Percentiles rank a stretch among this genome's conserved stretches.
phyloP scores from a whole-genome alignment of 2,113 vertebrate species.

The Neolamprologus sp. region DNA sequence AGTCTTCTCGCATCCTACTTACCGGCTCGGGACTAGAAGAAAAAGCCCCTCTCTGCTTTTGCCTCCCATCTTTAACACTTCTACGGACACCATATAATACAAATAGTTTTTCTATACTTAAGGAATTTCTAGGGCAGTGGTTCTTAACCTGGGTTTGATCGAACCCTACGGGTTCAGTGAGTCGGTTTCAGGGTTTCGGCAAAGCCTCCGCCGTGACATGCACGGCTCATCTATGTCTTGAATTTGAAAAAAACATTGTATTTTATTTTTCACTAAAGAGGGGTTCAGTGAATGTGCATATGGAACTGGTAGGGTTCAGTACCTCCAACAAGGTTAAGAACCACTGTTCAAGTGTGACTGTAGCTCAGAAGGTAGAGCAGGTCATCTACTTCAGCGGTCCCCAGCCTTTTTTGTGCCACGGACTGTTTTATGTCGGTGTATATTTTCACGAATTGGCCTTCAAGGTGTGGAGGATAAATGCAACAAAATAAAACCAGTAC shows the following conservation, averaged over 20 bases:
- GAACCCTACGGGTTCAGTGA: rapidly evolving
- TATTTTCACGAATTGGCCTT: rapidly evolving
- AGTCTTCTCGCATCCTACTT: not conserved
- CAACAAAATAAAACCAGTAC: not conserved
- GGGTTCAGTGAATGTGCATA: not conserved
- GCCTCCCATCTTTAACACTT: not conserved
- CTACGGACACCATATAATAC: not conserved
- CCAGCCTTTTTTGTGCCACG: not conserved
- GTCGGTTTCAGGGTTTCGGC: rapidly evolving
- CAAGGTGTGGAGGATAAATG: not conserved
- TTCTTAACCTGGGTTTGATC: not conserved
- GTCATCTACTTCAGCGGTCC: not conserved
- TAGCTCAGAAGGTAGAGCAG: not conserved
- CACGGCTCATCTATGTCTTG: not conserved
- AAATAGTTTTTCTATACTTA: not conserved
- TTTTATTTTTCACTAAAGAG: not conserved
- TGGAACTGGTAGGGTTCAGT: rapidly evolving
- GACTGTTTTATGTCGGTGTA: rapidly evolving
- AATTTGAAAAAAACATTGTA: not conserved
- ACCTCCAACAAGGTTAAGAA: not conserved
- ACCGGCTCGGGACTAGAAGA: rapidly evolving
- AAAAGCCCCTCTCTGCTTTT: not conserved
- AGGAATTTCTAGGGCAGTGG: not conserved
- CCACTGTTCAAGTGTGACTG: not conserved
- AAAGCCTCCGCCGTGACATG: rapidly evolving